A percentile compares a stretch with the other conserved stretches of the same genome.
These are phyloP conservation scores for Urocitellus parryii DNA, from an alignment of 2,113 vertebrate species.

Conservation along the genomic window DNA sequence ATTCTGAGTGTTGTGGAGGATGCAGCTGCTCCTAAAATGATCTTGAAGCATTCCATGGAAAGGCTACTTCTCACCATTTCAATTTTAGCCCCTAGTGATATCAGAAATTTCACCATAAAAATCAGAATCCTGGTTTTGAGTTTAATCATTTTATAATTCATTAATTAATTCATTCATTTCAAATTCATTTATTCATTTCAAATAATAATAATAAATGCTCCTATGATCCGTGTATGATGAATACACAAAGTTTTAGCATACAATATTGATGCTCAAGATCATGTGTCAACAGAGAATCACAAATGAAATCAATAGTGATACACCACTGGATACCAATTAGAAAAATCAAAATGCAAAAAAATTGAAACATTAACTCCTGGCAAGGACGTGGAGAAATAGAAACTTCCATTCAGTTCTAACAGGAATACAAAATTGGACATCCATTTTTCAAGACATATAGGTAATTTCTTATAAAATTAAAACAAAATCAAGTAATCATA, in stretches of 20 bases:
- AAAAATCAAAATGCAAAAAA: not conserved
- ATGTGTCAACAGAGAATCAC: not conserved
- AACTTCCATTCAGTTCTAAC: not conserved
- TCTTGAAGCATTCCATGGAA: not conserved
- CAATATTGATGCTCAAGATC: fast-evolving
- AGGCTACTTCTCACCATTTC: not conserved
- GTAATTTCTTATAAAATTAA: not conserved
- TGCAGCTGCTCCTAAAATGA: not conserved
- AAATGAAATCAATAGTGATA: not conserved
- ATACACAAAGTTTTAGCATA: not conserved
- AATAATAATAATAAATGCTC: not conserved
- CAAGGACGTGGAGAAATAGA: not conserved
- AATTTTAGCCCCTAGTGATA: not conserved
- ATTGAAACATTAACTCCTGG: not conserved
- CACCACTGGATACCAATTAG: not conserved
- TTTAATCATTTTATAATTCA: not conserved
- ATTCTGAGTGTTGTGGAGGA: not conserved
- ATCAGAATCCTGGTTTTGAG: not conserved
- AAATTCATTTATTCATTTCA: not conserved
- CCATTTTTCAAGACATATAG: not conserved
- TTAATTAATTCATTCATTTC: not conserved
- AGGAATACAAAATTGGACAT: not conserved
- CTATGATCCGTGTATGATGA: not conserved
- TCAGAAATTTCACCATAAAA: not conserved
- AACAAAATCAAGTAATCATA: not conserved